A percentile compares a stretch with the other conserved stretches of the same genome.
phyloP scores from a whole-genome alignment of 1,140 invertebrate species.

The Drosophila sechellia region DNA sequence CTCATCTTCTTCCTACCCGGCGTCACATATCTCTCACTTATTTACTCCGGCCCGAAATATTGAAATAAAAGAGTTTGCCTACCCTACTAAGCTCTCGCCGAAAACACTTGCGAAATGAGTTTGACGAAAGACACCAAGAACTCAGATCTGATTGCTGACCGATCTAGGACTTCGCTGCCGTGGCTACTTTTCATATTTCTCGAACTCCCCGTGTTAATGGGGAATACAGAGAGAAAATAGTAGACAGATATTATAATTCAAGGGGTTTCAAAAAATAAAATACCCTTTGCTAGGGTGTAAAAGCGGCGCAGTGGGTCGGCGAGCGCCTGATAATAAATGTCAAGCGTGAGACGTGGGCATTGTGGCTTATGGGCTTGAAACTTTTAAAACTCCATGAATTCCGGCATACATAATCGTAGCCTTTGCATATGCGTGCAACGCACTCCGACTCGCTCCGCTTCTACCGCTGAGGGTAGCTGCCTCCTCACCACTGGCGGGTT shows the following conservation, averaged over 20 bases:
- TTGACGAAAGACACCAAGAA: neutral
- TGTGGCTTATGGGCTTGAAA: slow-evolving; percentile 77
- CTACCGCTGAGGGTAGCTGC: neutral
- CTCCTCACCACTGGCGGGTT: neutral
- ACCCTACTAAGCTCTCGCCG: neutral
- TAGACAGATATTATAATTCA: neutral
- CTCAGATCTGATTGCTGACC: no score
- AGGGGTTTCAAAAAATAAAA: neutral
- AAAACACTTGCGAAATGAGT: neutral
- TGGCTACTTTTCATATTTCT: no score
- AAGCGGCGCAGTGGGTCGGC: neutral
- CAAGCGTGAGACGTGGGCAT: slow-evolving; percentile 75
- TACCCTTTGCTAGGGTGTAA: neutral
- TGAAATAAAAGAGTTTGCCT: neutral
- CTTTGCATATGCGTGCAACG: slow-evolving; percentile 59
- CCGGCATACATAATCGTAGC: slow-evolving; percentile 66
- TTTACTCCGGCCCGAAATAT: neutral
- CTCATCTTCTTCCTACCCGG: neutral
- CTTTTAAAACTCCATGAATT: slow-evolving; percentile 72
- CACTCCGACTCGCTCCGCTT: slow-evolving; percentile 6
- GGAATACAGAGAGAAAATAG: no score
- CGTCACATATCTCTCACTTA: slow-evolving; percentile 20
- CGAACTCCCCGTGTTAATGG: no score
- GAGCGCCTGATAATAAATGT: slow-evolving; percentile 75
- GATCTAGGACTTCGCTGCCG: no score